Evolutionary conservation across 2,113 vertebrate genomes (phyloP), one percentile per base, ranked within the genome.

Genomic region (Puffinus mauretanicus): DNA sequence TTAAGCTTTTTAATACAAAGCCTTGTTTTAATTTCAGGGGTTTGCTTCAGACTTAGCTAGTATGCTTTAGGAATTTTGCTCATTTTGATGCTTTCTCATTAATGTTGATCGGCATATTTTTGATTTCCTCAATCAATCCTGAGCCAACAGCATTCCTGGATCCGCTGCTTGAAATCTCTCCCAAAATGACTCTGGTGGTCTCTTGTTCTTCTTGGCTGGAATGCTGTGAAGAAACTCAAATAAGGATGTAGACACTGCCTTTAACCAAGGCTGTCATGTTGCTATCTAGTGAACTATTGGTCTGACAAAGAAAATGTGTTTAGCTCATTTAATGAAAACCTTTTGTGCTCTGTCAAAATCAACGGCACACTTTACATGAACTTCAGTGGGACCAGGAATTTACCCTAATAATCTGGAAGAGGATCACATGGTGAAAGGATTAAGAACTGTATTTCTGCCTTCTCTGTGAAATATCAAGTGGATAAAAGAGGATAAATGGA

Each of bases 361-460:
- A 96, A 36, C 96, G 89, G 89, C 89, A 95, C 70, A 70, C 81
- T 89, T 92, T 70, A 61, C 54, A 42, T 93, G 83, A 95, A 95
- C 86, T 96, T 91, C 70, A 90, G 46, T 67, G 70, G 32, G 62
- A 85, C 81, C 52, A 91, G 70, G 86, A 95, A 94, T 96, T 96
- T 94, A 84, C 86, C 15, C 47, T 86, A 92, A 83, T 94, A 96
- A 92, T 95, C 91, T 96, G 96, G 88, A 97, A 95, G 60, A 91
- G 80, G 58, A 95, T 96, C 95, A 93, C 72, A 78, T 97, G 69
- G 60, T 88, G 82, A 96, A 96, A 86, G 71, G 80, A 94, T 92
- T 96, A 96, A 88, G 95, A 95, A 67, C 67, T 93, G 36, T 86
- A 96, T 96, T 96, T 96, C 90, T 97, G 94, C 82, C 80, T 96